Percentiles rank a stretch among this genome's conserved stretches.
Evolutionary conservation across 2,113 vertebrate genomes (phyloP).

Genomic region (Petrocephalus microphthalmus): DNA sequence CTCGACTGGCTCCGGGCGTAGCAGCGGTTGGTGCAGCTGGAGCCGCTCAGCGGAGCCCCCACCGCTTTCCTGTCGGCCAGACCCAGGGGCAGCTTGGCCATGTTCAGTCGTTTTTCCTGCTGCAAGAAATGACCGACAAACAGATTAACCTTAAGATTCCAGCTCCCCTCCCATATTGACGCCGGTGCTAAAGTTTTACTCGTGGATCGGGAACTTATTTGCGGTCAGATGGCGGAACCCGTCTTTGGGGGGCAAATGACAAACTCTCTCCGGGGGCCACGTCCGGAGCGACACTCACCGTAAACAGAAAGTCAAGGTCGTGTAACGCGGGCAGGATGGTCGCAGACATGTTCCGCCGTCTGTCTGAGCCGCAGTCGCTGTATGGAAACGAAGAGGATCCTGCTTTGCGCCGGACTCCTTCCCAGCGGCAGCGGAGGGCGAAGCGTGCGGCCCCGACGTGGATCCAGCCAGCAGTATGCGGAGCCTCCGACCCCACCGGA

Average conservation of each 20-base stretch:
- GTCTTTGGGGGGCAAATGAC: background rate
- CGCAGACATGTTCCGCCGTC: conserved; percentile 74
- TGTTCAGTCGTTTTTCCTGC: conserved; percentile 79
- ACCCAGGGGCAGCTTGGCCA: conserved; percentile 76
- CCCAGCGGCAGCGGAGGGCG: conserved; percentile 54
- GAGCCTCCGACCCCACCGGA: background rate
- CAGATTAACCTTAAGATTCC: background rate
- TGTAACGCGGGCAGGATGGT: conserved; percentile 86
- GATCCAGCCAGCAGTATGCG: background rate
- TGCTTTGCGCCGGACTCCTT: conserved; percentile 39
- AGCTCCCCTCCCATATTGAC: background rate
- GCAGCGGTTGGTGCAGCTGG: conserved; percentile 62
- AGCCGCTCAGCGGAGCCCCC: conserved; percentile 68
- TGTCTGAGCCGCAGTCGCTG: conserved; percentile 49
- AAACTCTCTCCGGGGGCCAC: background rate
- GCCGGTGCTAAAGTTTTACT: background rate
- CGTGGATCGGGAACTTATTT: background rate
- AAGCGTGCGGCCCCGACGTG: background rate
- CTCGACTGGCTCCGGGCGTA: conserved; percentile 80
- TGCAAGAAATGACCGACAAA: conserved; percentile 36
- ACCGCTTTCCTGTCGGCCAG: conserved; percentile 80
- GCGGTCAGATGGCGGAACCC: background rate
- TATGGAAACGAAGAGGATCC: conserved; percentile 58
- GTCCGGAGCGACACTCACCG: conserved; percentile 64
- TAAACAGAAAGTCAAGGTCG: conserved; percentile 91